These are phyloP conservation scores for Grallaria varia DNA, from an alignment of 2,113 vertebrate species.

Conservation along the genomic window DNA sequence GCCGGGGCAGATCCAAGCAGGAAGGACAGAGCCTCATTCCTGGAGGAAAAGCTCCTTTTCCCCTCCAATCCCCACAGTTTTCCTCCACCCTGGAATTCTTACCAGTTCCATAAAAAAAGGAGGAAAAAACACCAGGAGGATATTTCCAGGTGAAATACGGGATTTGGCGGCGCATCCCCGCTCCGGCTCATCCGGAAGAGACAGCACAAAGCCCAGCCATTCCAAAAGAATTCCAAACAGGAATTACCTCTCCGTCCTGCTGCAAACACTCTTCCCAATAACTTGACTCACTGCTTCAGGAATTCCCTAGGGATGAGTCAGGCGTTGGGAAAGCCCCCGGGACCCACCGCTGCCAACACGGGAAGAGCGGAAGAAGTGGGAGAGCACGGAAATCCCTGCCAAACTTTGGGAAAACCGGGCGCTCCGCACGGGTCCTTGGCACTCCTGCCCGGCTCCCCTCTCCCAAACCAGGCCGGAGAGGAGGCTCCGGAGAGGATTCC, in stretches of 20 bases:
- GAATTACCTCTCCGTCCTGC: not conserved
- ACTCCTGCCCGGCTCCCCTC: not conserved
- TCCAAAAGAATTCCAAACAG: not conserved
- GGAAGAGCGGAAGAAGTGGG: conserved; percentile 43
- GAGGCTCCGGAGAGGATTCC: not conserved
- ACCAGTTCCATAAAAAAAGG: not conserved
- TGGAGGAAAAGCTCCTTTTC: not conserved
- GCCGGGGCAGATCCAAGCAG: not conserved
- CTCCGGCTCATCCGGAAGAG: not conserved
- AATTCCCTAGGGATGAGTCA: conserved; percentile 64
- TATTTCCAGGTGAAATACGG: not conserved
- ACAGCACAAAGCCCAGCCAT: not conserved
- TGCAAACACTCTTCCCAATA: conserved; percentile 52
- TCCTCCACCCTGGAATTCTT: not conserved
- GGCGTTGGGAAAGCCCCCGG: conserved; percentile 34
- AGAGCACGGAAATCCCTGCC: conserved; percentile 17
- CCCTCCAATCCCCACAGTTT: not conserved
- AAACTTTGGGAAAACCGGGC: not conserved
- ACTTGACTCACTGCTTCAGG: conserved; percentile 62
- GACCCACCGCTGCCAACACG: conserved; percentile 42
- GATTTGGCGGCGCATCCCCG: too few relatives aligned
- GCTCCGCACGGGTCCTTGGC: conserved; percentile 18
- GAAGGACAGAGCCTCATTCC: not conserved
- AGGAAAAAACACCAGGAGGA: not conserved
- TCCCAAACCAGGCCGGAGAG: not conserved